Evolutionary conservation across 1,140 invertebrate species (phyloP).

Genomic region (Ruditapes philippinarum): DNA sequence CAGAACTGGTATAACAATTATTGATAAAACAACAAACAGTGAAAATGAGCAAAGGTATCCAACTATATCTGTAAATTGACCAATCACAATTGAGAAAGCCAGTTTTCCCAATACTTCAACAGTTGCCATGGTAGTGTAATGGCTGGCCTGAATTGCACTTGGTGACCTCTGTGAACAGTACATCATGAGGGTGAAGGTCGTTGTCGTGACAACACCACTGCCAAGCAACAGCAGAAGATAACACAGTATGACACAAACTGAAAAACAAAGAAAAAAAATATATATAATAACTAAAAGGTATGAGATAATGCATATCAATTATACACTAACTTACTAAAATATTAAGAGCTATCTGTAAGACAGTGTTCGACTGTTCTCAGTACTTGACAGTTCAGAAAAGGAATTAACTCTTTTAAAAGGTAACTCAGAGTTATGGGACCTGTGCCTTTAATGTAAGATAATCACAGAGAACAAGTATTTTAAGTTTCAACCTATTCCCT

Average conservation of each 20-base stretch:
- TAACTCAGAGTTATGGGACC: no score
- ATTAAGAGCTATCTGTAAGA: no score
- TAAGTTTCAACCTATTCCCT: no score
- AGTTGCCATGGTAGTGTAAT: constrained; percentile 86
- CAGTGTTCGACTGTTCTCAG: no score
- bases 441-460: no score
- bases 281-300: no score
- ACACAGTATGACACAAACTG: constrained; percentile 67
- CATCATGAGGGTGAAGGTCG: constrained; percentile 87
- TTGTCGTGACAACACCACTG: constrained; percentile 85
- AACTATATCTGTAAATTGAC: constrained; percentile 81
- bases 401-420: no score
- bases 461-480: no score
- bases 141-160: constrained; percentile 82
- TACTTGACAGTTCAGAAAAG: no score
- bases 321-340: no score
- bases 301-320: no score
- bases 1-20: constrained; percentile 59
- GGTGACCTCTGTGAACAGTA: constrained; percentile 82
- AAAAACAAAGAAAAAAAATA: constrained; percentile 46
- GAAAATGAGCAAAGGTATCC: constrained; percentile 80
- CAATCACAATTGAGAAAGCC: constrained; percentile 83
- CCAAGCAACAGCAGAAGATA: constrained; percentile 80
- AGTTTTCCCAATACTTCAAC: constrained; percentile 87
- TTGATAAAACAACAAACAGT: constrained; percentile 72